Conservation (phyloP, 35 echinoderm and acorn worm genomes). For the Acanthaster planci region DNA sequence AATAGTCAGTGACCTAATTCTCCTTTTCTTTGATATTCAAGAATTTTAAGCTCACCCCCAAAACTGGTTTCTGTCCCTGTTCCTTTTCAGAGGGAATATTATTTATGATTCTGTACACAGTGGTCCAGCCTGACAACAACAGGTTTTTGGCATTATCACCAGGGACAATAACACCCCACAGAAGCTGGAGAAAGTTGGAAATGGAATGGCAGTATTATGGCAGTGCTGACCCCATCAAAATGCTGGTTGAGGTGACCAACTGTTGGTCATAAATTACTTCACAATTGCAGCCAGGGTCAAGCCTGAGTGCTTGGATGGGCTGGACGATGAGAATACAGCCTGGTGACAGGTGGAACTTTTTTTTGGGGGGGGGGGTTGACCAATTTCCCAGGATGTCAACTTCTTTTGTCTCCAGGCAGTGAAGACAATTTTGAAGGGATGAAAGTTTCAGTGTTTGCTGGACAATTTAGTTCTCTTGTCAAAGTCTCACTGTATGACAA, state of each 20-base stretch:
- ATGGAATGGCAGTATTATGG: constrained; percentile 11
- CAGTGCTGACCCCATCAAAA: constrained; percentile 22
- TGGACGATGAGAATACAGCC: neutral
- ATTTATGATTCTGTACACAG: neutral
- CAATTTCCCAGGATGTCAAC: no score
- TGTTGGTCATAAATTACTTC: constrained; percentile 24
- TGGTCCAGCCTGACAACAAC: neutral
- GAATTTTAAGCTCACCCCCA: no score
- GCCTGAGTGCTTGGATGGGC: neutral
- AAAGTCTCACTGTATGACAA: no score
- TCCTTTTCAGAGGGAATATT: no score
- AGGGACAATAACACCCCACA: neutral
- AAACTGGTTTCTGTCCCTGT: no score
- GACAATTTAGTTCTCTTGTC: no score
- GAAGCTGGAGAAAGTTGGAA: neutral
- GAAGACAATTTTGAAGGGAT: no score
- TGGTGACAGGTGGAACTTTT: no score
- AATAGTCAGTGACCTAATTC: no score
- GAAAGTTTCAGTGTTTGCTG: no score
- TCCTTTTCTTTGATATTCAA: no score
- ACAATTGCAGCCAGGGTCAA: constrained; percentile 16
- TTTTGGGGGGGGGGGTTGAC: neutral
- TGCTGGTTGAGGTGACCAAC: constrained; percentile 13
- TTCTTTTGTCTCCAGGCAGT: no score
- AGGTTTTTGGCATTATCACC: constrained; percentile 20